Evolutionary conservation across 2,797 vertebrate genomes (phyloP).

Genomic region (Pteropus rufus): DNA sequence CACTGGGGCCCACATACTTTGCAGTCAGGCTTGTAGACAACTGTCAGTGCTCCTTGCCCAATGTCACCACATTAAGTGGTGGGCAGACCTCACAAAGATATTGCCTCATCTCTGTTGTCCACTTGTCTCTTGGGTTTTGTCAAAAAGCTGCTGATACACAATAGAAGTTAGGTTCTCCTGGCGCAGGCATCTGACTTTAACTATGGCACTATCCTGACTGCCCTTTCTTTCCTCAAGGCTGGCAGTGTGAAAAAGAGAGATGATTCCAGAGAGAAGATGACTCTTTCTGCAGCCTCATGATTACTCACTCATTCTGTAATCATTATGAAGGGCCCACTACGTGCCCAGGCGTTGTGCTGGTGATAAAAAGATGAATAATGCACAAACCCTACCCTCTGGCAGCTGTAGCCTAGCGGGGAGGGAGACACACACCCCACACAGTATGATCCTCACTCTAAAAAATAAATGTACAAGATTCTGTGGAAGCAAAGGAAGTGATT

Average conservation of each 20-base stretch:
- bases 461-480: background rate
- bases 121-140: background rate
- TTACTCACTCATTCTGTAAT: slow-evolving; percentile 28
- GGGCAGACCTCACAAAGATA: background rate
- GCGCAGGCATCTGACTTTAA: too few relatives aligned
- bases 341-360: slow-evolving; percentile 34
- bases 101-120: background rate
- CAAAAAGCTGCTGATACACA: background rate
- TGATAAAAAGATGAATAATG: slow-evolving; percentile 33
- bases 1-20: background rate
- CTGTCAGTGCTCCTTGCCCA: background rate
- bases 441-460: background rate
- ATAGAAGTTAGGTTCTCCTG: background rate
- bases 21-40: background rate
- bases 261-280: background rate
- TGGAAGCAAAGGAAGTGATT: background rate
- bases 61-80: background rate
- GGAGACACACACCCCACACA: background rate
- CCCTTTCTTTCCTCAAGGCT: background rate
- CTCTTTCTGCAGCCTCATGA: background rate
- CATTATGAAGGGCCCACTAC: background rate
- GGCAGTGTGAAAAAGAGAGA: background rate
- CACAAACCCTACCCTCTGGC: background rate
- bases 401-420: background rate
- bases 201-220: too few relatives aligned